phyloP scores from a whole-genome alignment of 2,888 invertebrate genomes.

The Drosophila pullipes region DNA sequence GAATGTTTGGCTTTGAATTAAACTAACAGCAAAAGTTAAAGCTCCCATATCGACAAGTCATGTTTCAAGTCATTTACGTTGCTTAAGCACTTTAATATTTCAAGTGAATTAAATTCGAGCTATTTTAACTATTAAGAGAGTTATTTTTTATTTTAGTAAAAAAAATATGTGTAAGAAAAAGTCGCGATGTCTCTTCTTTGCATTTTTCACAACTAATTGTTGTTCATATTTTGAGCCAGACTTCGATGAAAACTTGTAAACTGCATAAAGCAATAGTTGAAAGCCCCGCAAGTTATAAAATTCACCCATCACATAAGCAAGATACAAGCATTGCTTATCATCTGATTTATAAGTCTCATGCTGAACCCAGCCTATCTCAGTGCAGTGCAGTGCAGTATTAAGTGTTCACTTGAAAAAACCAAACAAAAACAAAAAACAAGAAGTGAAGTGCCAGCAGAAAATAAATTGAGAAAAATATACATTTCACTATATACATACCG shows the following conservation, averaged over 20 bases:
- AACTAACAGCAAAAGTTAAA: background rate
- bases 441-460: constrained; percentile 37
- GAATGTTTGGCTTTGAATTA: background rate
- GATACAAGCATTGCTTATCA: background rate
- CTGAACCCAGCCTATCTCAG: constrained; percentile 14
- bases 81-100: background rate
- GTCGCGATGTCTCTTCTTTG: no score
- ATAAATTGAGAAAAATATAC: constrained; percentile 54
- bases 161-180: no score
- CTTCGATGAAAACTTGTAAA: background rate
- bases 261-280: background rate
- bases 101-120: background rate
- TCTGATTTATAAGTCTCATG: background rate
- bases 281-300: background rate
- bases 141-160: background rate
- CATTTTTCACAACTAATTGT: background rate
- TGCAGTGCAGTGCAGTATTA: constrained; percentile 6
- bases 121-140: background rate
- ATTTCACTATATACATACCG: constrained; percentile 45
- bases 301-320: background rate
- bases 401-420: constrained; percentile 13
- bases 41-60: background rate
- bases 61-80: background rate
- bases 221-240: background rate
- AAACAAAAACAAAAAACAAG: constrained; percentile 33